phyloP scores from a whole-genome alignment of 2,113 vertebrate species.

The Chaetops frenatus region DNA sequence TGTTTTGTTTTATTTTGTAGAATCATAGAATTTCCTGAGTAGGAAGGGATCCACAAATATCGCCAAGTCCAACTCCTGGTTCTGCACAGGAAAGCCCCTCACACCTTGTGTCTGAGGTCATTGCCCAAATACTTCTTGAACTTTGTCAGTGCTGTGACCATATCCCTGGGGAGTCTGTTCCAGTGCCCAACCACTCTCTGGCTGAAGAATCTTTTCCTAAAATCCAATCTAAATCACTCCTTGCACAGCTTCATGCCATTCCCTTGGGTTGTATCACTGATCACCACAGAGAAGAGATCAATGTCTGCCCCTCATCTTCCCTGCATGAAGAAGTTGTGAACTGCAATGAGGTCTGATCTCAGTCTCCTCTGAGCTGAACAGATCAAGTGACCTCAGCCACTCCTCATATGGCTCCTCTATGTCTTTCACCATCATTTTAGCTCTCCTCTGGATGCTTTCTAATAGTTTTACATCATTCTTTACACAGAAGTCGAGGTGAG shows the following conservation, averaged over 20 bases:
- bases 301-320: background rate
- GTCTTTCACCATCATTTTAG: background rate
- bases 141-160: background rate
- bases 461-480: background rate
- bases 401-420: rapidly evolving
- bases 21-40: background rate
- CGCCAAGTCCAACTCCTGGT: background rate
- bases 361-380: background rate
- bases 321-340: background rate
- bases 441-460: background rate
- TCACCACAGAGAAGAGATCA: background rate
- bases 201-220: background rate
- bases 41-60: background rate
- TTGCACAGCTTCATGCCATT: background rate
- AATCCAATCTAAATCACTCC: background rate
- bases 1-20: background rate
- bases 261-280: too few relatives aligned
- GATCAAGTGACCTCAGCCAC: background rate
- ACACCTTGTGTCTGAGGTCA: background rate
- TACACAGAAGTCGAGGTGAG: rapidly evolving
- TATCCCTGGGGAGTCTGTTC: background rate
- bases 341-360: too few relatives aligned
- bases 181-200: background rate
- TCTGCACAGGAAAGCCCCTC: background rate
- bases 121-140: background rate